A percentile compares a stretch with the other conserved stretches of the same genome.
phyloP scores from a whole-genome alignment of 2,888 invertebrate genomes.

The Dasypolia templi region DNA sequence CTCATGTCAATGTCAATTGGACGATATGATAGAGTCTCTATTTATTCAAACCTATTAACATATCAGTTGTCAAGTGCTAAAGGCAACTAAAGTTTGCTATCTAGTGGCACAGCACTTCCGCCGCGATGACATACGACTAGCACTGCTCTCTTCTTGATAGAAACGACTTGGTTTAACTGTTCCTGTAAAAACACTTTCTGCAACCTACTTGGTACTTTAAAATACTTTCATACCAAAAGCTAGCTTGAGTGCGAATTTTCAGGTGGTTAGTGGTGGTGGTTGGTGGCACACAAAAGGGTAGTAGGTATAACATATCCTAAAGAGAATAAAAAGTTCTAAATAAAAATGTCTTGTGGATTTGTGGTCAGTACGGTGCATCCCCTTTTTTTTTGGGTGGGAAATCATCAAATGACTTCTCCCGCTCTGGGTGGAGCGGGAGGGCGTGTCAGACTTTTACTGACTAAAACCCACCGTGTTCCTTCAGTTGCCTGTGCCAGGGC shows the following conservation, averaged over 20 bases:
- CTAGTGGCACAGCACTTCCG: conserved; percentile 3
- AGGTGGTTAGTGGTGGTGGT: too few relatives aligned
- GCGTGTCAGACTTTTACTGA: too few relatives aligned
- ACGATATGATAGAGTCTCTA: background rate
- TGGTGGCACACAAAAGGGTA: background rate
- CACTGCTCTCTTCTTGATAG: conserved; percentile 24
- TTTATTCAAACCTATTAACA: conserved; percentile 6
- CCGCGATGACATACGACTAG: conserved; percentile 13
- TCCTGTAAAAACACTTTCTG: conserved; percentile 23
- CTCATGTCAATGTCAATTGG: background rate
- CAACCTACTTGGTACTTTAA: conserved; percentile 8
- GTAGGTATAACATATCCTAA: background rate
- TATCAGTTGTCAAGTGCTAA: background rate
- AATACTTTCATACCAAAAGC: conserved; percentile 1
- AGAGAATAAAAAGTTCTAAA: background rate
- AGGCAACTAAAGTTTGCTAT: conserved; percentile 9
- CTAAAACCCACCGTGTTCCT: too few relatives aligned
- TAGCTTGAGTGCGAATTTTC: too few relatives aligned
- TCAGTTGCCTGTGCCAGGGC: too few relatives aligned
- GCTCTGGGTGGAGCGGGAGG: too few relatives aligned
- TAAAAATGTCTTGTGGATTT: conserved; percentile 1
- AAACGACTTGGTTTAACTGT: conserved; percentile 32
- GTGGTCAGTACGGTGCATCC: background rate
- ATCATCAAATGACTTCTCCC: too few relatives aligned
- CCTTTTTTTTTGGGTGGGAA: too few relatives aligned